A percentile compares a stretch with the other conserved stretches of the same genome.
These are phyloP conservation scores for Drosophila fulvimacula DNA, from an alignment of 2,888 invertebrate species.

Conservation along the genomic window DNA sequence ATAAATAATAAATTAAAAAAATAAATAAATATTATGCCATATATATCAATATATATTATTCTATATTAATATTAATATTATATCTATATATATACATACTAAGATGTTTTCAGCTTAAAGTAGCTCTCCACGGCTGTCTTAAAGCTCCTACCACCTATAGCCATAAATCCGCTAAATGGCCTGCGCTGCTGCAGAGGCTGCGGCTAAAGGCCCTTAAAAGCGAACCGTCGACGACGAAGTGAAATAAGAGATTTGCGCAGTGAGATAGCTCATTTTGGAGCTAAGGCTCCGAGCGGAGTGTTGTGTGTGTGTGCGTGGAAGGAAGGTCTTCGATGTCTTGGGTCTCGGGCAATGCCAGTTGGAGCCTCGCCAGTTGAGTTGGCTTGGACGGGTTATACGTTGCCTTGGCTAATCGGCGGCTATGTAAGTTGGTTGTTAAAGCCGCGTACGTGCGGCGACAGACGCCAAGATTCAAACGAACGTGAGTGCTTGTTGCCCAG, in stretches of 20 bases:
- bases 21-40: no score
- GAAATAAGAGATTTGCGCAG: constrained; percentile 75
- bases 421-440: constrained; percentile 79
- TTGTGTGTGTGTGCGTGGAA: constrained; percentile 5
- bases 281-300: constrained; percentile 36
- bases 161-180: background rate
- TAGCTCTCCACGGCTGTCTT: background rate
- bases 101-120: no score
- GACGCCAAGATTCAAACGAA: constrained; percentile 46
- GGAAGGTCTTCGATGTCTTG: constrained; percentile 25
- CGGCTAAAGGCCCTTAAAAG: constrained; percentile 70
- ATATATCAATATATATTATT: background rate
- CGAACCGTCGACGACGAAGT: constrained; percentile 34
- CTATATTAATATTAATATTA: background rate
- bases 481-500: constrained; percentile 32
- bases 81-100: no score
- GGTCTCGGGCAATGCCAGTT: constrained; percentile 9
- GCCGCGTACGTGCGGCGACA: constrained; percentile 78
- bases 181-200: constrained; percentile 12
- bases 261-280: constrained; percentile 76
- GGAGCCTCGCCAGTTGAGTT: constrained; percentile 15
- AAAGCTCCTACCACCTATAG: background rate
- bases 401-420: constrained; percentile 80
- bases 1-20: no score
- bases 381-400: constrained; percentile 45